These are phyloP conservation scores for Nowickia ferox DNA, from an alignment of 2,888 invertebrate genomes.

Conservation along the genomic window DNA sequence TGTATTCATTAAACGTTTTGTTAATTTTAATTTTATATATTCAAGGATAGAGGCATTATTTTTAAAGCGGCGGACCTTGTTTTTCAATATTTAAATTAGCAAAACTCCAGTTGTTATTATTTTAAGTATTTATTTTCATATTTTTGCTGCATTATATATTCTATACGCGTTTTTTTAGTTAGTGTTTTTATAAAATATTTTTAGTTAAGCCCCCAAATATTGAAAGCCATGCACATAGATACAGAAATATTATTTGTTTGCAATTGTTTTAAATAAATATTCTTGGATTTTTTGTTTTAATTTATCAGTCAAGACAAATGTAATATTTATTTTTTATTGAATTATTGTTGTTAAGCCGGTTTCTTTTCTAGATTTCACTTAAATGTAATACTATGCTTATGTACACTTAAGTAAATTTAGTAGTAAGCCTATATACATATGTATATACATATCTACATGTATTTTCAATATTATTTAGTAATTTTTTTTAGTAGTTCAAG, in stretches of 20 bases:
- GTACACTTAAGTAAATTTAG: slow-evolving; percentile 17
- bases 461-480: slow-evolving; percentile 48
- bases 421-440: neutral
- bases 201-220: slow-evolving; percentile 18
- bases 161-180: slow-evolving; percentile 20
- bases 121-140: slow-evolving; percentile 5
- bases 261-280: neutral
- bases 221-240: neutral
- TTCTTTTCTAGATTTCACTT: slow-evolving; percentile 32
- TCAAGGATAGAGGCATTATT: slow-evolving; percentile 37
- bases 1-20: neutral
- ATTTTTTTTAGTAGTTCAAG: slow-evolving; percentile 64
- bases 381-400: neutral
- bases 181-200: neutral
- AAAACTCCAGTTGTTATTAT: slow-evolving; percentile 3
- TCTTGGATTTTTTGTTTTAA: slow-evolving; percentile 5
- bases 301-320: slow-evolving; percentile 1
- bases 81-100: slow-evolving; percentile 28
- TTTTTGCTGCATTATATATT: slow-evolving; percentile 11
- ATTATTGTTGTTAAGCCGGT: slow-evolving; percentile 22
- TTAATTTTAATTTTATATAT: slow-evolving; percentile 3
- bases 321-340: neutral
- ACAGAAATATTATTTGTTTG: neutral
- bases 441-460: neutral
- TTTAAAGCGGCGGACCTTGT: slow-evolving; percentile 15